Evolutionary conservation across 1,140 invertebrate species (phyloP).

Genomic region (Orius laevigatus): DNA sequence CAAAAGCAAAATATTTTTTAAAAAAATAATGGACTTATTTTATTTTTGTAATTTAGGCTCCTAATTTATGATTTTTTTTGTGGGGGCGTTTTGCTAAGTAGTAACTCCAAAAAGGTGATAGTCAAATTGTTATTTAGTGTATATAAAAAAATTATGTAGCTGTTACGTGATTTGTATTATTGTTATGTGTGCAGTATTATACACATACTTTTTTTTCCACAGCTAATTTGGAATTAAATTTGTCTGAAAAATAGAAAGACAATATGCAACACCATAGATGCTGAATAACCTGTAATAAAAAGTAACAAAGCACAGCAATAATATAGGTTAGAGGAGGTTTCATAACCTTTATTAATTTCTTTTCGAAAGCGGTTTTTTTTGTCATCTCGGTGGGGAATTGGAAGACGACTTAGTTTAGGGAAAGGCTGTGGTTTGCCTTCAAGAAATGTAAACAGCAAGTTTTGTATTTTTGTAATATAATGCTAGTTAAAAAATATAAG

Average conservation of each 20-base stretch:
- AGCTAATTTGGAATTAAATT: neutral
- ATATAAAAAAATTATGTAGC: neutral
- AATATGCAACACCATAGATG: conserved; percentile 4
- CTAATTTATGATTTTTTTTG: neutral
- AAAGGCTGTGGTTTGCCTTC: conserved; percentile 19
- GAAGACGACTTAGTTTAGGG: conserved; percentile 2
- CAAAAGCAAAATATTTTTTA: conserved; percentile 13
- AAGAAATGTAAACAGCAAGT: conserved; percentile 11
- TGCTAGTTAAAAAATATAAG: conserved; percentile 1
- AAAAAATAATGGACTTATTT: conserved; percentile 6
- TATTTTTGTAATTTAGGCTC: conserved; percentile 1
- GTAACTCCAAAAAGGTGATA: neutral
- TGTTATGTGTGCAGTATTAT: conserved; percentile 8
- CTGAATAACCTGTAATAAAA: neutral
- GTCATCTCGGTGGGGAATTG: conserved; percentile 1
- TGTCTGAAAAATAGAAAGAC: neutral
- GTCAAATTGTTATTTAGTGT: neutral
- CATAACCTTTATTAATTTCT: neutral
- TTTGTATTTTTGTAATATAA: conserved; percentile 20
- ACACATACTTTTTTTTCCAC: neutral
- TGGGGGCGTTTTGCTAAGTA: neutral
- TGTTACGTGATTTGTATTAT: conserved; percentile 4
- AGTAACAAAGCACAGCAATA: conserved; percentile 8
- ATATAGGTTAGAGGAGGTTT: neutral
- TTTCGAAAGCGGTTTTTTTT: neutral